Percentiles rank a stretch among this genome's conserved stretches.
These are phyloP conservation scores for Chymomyza amoena DNA, from an alignment of 2,888 invertebrate genomes.

Conservation along the genomic window DNA sequence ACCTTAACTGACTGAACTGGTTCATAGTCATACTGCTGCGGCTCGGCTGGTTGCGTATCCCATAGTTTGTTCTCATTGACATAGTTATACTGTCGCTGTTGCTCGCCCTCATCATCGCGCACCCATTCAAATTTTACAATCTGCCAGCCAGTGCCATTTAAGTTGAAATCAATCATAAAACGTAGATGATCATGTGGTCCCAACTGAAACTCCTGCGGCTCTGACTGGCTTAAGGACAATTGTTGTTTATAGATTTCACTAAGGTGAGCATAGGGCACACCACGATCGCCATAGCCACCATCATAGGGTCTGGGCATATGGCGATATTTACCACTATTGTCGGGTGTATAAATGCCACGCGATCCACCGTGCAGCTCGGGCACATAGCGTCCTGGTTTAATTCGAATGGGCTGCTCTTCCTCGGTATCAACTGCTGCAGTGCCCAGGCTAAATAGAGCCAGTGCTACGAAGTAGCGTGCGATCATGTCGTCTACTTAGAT, in stretches of 20 bases:
- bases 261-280: conserved; percentile 74
- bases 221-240: conserved; percentile 27
- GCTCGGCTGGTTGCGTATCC: conserved; percentile 38
- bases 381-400: conserved; percentile 61
- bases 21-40: conserved; percentile 43
- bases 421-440: conserved; percentile 9
- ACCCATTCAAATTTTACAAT: conserved; percentile 75
- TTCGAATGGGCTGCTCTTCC: not conserved
- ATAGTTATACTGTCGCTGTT: conserved; percentile 65
- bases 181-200: conserved; percentile 71
- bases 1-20: not conserved
- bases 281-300: conserved; percentile 80
- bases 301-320: conserved; percentile 80
- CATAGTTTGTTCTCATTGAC: conserved; percentile 81
- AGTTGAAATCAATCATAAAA: conserved; percentile 73
- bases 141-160: conserved; percentile 75
- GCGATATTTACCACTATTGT: conserved; percentile 81
- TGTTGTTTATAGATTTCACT: conserved; percentile 43
- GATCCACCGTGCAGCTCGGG: conserved; percentile 74
- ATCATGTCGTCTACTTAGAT: conserved; percentile 48
- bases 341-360: conserved; percentile 81
- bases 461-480: conserved; percentile 29
- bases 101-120: conserved; percentile 68
- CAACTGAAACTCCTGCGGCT: conserved; percentile 37
- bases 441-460: conserved; percentile 6